A percentile compares a stretch with the other conserved stretches of the same genome.
Conservation (phyloP, 2,797 vertebrate species). For the Hemitrygon akajei region DNA sequence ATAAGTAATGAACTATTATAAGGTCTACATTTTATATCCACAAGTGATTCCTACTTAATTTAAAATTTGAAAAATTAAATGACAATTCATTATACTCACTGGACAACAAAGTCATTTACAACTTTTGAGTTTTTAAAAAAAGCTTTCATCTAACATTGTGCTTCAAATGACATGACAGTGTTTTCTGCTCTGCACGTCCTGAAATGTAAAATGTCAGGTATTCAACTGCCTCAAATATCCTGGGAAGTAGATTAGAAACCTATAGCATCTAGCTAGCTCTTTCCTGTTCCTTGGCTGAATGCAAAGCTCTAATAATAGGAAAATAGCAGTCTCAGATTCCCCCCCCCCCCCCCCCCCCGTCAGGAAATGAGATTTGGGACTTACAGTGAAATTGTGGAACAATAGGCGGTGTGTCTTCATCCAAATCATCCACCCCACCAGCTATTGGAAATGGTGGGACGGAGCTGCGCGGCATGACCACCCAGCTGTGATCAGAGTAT, state of each 20-base stretch:
- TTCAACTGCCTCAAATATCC: neutral
- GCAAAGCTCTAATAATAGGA: neutral
- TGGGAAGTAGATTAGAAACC: neutral
- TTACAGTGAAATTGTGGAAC: slow-evolving; percentile 85
- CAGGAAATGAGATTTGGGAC: slow-evolving; percentile 43
- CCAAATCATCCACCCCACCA: slow-evolving; percentile 93
- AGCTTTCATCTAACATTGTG: neutral
- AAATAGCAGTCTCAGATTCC: neutral
- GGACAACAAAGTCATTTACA: neutral
- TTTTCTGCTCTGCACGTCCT: neutral
- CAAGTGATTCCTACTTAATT: neutral
- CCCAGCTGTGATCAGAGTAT: slow-evolving; percentile 97
- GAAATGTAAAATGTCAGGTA: neutral
- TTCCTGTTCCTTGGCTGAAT: neutral
- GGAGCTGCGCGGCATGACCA: slow-evolving; percentile 92
- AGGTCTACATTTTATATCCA: neutral
- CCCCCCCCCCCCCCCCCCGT: too few species aligned
- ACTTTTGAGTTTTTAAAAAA: neutral
- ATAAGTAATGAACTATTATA: neutral
- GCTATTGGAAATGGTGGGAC: slow-evolving; percentile 94
- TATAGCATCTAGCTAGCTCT: neutral
- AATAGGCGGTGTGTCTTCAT: slow-evolving; percentile 94
- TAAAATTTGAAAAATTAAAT: slow-evolving; percentile 8
- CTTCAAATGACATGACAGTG: neutral
- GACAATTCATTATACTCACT: neutral